Evolutionary conservation across 2,113 vertebrate genomes (phyloP).

Genomic region (Corydoras maculifer): DNA sequence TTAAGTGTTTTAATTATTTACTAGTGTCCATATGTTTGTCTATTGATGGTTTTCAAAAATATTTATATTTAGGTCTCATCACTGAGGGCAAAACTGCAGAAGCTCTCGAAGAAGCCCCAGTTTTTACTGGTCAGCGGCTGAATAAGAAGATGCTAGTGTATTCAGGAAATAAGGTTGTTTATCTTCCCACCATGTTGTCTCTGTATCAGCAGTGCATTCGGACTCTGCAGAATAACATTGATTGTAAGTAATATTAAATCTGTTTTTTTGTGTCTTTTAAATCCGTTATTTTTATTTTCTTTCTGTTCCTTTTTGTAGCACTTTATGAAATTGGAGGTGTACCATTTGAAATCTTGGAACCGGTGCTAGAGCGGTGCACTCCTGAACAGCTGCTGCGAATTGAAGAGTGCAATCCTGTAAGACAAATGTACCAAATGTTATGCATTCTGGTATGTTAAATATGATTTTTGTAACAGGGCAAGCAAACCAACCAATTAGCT

Average conservation of each 20-base stretch:
- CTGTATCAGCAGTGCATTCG: conserved; percentile 81
- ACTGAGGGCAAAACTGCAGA: conserved; percentile 51
- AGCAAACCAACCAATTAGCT: too few species aligned
- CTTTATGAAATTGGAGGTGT: conserved; percentile 81
- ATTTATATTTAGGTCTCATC: conserved; percentile 16
- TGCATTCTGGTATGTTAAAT: not conserved
- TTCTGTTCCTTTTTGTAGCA: conserved; percentile 56
- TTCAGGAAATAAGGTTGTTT: conserved; percentile 72
- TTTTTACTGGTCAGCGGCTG: conserved; percentile 73
- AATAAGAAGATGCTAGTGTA: conserved; percentile 87
- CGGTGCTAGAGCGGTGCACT: conserved; percentile 79
- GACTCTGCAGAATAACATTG: conserved; percentile 81
- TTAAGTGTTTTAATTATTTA: too few species aligned
- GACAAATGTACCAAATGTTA: conserved; percentile 16
- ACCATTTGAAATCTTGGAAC: conserved; percentile 83
- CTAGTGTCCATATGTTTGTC: not conserved
- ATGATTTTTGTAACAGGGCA: not conserved
- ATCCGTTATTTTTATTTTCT: conserved; percentile 9
- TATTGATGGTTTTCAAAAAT: too few species aligned
- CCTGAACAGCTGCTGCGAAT: conserved; percentile 77
- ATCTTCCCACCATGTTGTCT: conserved; percentile 75
- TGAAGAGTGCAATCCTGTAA: conserved; percentile 83
- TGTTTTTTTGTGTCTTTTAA: not conserved
- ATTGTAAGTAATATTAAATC: conserved; percentile 63
- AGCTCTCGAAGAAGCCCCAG: conserved; percentile 49